Evolutionary conservation across 1,140 invertebrate species (phyloP), one percentile per base, ranked within the genome.

Genomic region (Drosophila hydei): DNA sequence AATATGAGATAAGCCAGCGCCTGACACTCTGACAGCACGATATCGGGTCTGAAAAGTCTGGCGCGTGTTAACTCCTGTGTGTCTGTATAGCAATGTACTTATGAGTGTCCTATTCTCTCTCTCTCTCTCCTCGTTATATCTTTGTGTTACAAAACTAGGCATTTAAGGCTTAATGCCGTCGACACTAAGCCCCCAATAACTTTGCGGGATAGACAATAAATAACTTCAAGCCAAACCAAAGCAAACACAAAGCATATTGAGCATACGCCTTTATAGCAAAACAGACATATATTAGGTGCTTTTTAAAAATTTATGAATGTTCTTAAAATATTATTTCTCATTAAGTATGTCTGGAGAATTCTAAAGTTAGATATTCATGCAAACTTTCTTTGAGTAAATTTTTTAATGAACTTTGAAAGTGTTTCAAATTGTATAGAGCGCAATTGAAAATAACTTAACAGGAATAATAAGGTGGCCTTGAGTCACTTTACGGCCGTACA

Each of bases 161-260:
- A 64, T 63, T 67, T 65, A 60, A 27, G 75, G 79, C 79, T 81
- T 81, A 81, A 81, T 81, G 74, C 81, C 79, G 78, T 81, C 79
- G 74, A 81, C 78, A 77, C 74, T 81, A 81, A 81, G 80, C 81
- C 78, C 74, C 64, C 74, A 81, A 81, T 81, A 81, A 81, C 78
- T 81, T 81, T 81, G 74, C 60, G 51, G 70, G 63, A 70, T 77
- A 77, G 73, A 77, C 70, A 81, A 81, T 81, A 81, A 81, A 81
- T 81, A 77, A 81, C 63, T 77, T 58, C 33, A 19, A 36, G n/a
- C 56, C 38, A 18, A 61, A 61, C 59, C 64, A 18, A 62, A 62
- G 19, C 59, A 62, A 40, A 59, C 51, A 70, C 52, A 61, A 74
- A 68, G 48, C 77, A 80, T 72, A 80, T 80, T 72, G 73, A 51